Base-by-base conservation (phyloP, 92 coral and sea anemone genomes). In the Actinernus sp. region DNA sequence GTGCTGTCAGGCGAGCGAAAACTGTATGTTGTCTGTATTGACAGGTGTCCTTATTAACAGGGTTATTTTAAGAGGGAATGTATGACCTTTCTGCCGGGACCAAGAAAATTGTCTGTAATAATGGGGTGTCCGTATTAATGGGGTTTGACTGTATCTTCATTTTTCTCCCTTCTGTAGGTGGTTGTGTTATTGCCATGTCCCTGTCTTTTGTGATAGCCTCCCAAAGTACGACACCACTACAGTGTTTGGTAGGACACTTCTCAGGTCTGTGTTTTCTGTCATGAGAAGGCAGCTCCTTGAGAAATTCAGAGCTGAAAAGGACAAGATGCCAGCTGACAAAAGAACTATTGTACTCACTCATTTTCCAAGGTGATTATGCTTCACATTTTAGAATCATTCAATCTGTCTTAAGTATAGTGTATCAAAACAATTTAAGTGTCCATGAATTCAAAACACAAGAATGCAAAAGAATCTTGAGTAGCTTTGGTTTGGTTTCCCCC, bases 181-280 rank as follows among this genome's bases (percentile, higher is more conserved):
- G 98, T 50, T 94, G 44, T 94, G 98, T 53, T 94, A 79, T 51
- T 94, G 98, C 43, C 98, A 92, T 29, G 98, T 94, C 1, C 98
- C 98, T 18, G 92, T 94, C 21, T 91, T 94, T 60, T 94, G 98
- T 68, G 97, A 87, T 82, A 90, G 91, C 39, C 77, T 94, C 34
- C 82, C 90, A 43, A 94, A 84, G 68, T 71, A 90, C 59, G 96
- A 91, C 68, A 83, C 88, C 3, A 87, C 98, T 3, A 91, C 90
- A 44, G 98, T 94, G 55, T 94, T 94, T 71, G 98, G 98, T 31
- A 75, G 88, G 56, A 83, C 89, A 12, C 85, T 94, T 23, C 61
- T 94, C 31, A 82, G 96, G 61, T 77, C 93, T 21, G 88, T 94
- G 46, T 91, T 94, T 56, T 92, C 98, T 55, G 93, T 88, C 30